phyloP scores from a whole-genome alignment of 2,888 invertebrate genomes.

The Zele albiditarsus region DNA sequence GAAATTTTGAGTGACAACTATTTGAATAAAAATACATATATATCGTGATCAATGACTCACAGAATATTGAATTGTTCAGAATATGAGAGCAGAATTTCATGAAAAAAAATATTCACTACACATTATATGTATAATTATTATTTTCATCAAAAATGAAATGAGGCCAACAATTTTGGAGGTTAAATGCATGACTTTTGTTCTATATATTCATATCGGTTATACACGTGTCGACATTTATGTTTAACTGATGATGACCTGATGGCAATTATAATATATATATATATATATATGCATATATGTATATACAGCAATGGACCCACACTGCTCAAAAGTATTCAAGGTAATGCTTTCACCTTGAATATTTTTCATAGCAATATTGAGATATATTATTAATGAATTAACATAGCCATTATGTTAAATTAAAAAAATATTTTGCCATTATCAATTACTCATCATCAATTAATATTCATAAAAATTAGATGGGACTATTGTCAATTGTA shows the following conservation, averaged over 20 bases:
- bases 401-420: too few species aligned
- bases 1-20: too few species aligned
- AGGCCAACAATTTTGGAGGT: not conserved
- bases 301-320: not conserved
- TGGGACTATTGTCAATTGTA: too few species aligned
- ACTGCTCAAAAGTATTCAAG: not conserved
- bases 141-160: not conserved
- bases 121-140: constrained; percentile 2
- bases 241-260: not conserved
- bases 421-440: too few species aligned
- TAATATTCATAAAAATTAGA: too few species aligned
- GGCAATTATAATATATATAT: not conserved
- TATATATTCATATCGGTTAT: not conserved
- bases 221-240: constrained; percentile 13
- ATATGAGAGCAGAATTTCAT: too few species aligned
- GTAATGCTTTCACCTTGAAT: constrained; percentile 7
- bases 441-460: too few species aligned
- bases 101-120: too few species aligned
- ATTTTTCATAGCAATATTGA: not conserved
- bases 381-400: too few species aligned
- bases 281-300: not conserved
- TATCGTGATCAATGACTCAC: too few species aligned
- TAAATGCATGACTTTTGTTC: constrained; percentile 10
- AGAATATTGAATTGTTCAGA: too few species aligned
- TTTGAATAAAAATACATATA: too few species aligned